Percentiles rank a stretch among this genome's conserved stretches.
These are phyloP conservation scores for Salvelinus sp. DNA, from an alignment of 2,113 vertebrate species.

Conservation along the genomic window DNA sequence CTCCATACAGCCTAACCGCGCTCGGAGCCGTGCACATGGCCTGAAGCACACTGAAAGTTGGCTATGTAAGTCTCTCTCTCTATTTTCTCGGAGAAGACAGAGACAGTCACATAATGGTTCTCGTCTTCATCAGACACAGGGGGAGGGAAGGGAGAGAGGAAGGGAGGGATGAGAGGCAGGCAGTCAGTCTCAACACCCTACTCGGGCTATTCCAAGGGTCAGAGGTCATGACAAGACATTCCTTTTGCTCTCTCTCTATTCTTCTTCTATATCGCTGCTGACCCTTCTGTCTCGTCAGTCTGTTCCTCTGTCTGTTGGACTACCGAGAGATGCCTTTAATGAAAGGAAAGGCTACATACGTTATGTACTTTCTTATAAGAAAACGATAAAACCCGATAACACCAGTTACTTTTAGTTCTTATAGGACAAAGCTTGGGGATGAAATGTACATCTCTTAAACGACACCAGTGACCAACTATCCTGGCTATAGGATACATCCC, in stretches of 20 bases:
- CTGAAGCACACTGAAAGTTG: too few relatives aligned
- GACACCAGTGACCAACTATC: too few relatives aligned
- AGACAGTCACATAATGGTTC: background rate
- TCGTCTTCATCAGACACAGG: slow-evolving; percentile 46
- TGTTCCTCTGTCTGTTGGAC: background rate
- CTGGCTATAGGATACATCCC: background rate
- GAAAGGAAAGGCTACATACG: background rate
- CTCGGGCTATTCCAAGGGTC: slow-evolving; percentile 62
- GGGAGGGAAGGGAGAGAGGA: background rate
- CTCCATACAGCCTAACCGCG: too few relatives aligned
- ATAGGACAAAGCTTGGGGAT: too few relatives aligned
- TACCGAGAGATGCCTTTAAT: background rate
- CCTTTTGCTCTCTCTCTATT: slow-evolving; percentile 61
- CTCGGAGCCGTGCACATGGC: too few relatives aligned
- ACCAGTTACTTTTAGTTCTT: too few relatives aligned
- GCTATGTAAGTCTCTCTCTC: background rate
- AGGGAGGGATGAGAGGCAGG: background rate
- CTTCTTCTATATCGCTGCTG: background rate
- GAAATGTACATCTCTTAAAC: too few relatives aligned
- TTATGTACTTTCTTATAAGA: too few relatives aligned
- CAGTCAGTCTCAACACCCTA: slow-evolving; percentile 58
- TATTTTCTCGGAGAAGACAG: background rate
- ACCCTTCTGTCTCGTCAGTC: slow-evolving; percentile 29
- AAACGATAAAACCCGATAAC: too few relatives aligned
- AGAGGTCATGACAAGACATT: slow-evolving; percentile 65